A percentile compares a stretch with the other conserved stretches of the same genome.
Evolutionary conservation across 2,113 vertebrate genomes (phyloP).

Genomic region (Butorides virescens): DNA sequence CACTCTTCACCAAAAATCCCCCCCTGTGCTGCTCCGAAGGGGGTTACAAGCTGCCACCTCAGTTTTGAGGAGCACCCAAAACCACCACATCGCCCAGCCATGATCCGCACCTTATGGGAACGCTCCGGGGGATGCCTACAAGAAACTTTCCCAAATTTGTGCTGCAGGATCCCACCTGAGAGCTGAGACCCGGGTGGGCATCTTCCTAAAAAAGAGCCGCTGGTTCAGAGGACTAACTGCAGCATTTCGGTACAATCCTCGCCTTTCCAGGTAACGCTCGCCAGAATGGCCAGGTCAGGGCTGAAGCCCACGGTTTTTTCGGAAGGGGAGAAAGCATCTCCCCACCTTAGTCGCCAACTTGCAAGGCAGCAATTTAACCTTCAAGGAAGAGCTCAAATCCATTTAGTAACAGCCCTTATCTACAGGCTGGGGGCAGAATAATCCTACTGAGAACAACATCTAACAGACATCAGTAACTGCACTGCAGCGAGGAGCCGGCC

Average conservation of each 20-base stretch:
- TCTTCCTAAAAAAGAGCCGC: too few relatives aligned
- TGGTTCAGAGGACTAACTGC: neutral
- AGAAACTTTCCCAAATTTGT: neutral
- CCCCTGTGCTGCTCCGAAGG: neutral
- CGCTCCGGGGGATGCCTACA: neutral
- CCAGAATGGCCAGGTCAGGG: neutral
- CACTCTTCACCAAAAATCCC: neutral
- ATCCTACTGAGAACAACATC: slow-evolving; percentile 17
- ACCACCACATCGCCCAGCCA: neutral
- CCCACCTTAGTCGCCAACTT: neutral
- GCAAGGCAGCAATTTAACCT: neutral
- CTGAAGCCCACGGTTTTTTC: neutral
- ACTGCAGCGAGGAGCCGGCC: neutral
- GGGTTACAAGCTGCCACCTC: neutral
- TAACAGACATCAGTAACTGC: slow-evolving; percentile 41
- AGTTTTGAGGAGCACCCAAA: neutral
- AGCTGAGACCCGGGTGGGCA: neutral
- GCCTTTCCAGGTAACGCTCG: neutral
- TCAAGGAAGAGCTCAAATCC: neutral
- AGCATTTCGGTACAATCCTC: neutral
- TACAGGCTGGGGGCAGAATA: neutral
- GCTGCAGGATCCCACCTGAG: neutral
- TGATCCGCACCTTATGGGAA: neutral
- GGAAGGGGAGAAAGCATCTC: neutral
- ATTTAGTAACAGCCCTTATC: slow-evolving; percentile 4